phyloP scores from a whole-genome alignment of 2,113 vertebrate genomes.

The Toxotes jaculatrix region DNA sequence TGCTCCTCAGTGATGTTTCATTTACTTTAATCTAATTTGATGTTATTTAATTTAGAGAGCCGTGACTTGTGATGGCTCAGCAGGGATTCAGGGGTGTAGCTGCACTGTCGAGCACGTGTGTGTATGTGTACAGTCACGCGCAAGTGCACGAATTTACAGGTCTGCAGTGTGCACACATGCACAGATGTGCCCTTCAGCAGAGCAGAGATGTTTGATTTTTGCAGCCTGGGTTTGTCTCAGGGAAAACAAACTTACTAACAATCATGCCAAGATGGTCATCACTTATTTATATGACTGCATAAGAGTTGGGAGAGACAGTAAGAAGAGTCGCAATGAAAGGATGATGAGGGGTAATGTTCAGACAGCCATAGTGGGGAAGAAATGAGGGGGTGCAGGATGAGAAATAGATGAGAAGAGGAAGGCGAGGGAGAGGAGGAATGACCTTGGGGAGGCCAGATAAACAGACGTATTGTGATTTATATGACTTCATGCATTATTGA shows the following conservation, averaged over 20 bases:
- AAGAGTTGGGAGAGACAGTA: constrained; percentile 47
- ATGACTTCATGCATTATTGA: constrained; percentile 78
- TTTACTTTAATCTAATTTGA: constrained; percentile 79
- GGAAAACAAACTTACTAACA: constrained; percentile 67
- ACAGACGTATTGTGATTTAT: constrained; percentile 66
- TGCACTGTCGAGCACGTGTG: constrained; percentile 10
- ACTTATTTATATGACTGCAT: constrained; percentile 70
- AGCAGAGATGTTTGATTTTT: constrained; percentile 64
- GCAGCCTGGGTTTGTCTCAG: constrained; percentile 42
- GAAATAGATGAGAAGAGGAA: constrained; percentile 42
- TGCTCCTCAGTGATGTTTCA: constrained; percentile 71
- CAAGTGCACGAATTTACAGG: constrained; percentile 9
- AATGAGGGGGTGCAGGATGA: constrained; percentile 47
- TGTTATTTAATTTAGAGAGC: constrained; percentile 79
- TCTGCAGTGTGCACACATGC: constrained; percentile 31
- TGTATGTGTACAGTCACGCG: background rate
- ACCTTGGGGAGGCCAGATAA: constrained; percentile 66
- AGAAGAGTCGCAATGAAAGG: constrained; percentile 25
- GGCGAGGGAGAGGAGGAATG: constrained; percentile 21
- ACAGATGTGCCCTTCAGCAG: constrained; percentile 52
- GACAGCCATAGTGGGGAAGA: constrained; percentile 22
- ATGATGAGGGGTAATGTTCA: constrained; percentile 54
- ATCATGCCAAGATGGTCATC: constrained; percentile 63
- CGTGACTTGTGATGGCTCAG: constrained; percentile 72
- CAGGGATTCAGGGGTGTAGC: constrained; percentile 58